Conservation (phyloP, 2,888 invertebrate genomes). For the Pherbina coryleti region DNA sequence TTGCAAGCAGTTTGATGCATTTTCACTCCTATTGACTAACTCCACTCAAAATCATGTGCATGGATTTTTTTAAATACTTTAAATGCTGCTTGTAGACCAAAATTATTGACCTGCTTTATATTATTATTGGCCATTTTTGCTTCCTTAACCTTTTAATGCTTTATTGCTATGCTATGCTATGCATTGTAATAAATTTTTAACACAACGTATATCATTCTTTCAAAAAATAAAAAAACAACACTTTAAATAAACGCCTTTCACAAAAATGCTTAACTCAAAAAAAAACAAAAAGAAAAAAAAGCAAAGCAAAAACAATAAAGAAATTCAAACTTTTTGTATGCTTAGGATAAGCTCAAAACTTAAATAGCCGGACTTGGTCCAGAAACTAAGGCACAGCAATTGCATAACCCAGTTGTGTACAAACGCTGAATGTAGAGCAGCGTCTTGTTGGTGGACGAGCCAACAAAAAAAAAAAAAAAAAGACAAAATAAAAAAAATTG, state of each 20-base stretch:
- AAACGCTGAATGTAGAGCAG: neutral
- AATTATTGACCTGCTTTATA: constrained; percentile 19
- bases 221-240: neutral
- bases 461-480: neutral
- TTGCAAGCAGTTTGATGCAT: neutral
- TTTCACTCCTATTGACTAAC: neutral
- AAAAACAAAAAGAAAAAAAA: no score
- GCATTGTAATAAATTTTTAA: neutral
- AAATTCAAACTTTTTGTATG: constrained; percentile 4
- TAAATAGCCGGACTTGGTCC: constrained; percentile 26
- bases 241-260: neutral
- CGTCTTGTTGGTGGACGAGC: neutral
- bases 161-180: neutral
- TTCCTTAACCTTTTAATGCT: constrained; percentile 22
- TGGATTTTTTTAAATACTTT: neutral
- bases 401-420: constrained; percentile 31
- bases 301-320: constrained; percentile 16
- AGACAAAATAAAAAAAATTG: neutral
- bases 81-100: neutral
- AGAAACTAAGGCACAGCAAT: constrained; percentile 11
- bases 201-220: constrained; percentile 14
- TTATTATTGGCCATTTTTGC: neutral
- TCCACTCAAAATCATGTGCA: neutral
- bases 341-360: neutral
- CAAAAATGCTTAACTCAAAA: neutral